phyloP scores from a whole-genome alignment of 2,888 invertebrate genomes.

The Aspidiotus destructor region DNA sequence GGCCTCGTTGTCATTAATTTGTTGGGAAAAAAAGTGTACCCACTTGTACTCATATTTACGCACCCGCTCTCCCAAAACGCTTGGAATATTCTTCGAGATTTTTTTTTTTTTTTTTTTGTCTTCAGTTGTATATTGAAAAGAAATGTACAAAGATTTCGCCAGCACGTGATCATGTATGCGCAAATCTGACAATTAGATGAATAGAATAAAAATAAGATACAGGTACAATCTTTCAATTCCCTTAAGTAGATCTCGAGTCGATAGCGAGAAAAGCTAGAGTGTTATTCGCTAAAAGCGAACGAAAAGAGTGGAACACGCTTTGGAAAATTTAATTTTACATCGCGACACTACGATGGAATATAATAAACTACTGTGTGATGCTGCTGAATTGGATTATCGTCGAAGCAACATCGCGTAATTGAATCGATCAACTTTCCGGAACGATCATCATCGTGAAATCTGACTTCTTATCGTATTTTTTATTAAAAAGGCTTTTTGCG shows the following conservation, averaged over 20 bases:
- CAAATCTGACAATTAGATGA: slow-evolving; percentile 1
- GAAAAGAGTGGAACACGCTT: neutral
- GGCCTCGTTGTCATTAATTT: no score
- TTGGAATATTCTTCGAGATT: no score
- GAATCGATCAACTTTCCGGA: neutral
- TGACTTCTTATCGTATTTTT: neutral
- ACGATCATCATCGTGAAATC: neutral
- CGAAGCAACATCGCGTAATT: neutral
- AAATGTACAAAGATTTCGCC: no score
- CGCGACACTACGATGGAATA: neutral
- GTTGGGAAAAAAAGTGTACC: no score
- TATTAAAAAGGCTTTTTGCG: slow-evolving; percentile 1
- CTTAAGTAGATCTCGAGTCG: no score
- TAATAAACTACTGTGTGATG: neutral
- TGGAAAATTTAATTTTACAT: neutral
- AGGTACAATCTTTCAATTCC: no score
- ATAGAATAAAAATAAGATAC: neutral
- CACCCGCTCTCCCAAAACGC: no score
- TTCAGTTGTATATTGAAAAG: no score
- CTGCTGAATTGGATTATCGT: neutral
- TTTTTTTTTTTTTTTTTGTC: no score
- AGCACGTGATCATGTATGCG: neutral
- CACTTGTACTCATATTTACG: no score
- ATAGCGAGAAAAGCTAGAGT: neutral
- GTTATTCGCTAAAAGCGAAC: neutral